Evolutionary conservation across 2,797 vertebrate genomes (phyloP).

Genomic region (Alectoris magna): DNA sequence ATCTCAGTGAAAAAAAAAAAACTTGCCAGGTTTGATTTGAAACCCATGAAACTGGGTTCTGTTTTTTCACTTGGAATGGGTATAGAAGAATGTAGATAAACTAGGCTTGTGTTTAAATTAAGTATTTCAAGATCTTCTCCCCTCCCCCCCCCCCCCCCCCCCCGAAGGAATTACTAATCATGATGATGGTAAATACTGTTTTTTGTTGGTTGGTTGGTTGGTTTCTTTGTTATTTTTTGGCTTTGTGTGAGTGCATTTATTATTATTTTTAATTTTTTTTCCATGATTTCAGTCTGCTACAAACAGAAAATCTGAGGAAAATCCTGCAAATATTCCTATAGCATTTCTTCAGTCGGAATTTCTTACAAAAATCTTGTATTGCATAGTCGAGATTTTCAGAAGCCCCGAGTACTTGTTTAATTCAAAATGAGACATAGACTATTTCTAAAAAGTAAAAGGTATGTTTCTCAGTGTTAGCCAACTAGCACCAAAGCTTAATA

Average conservation of each 20-base stretch:
- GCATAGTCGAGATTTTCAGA: not conserved
- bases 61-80: constrained; percentile 16
- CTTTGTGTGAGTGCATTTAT: no score
- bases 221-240: no score
- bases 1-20: constrained; percentile 31
- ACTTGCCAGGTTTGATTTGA: constrained; percentile 35
- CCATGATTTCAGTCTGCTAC: not conserved
- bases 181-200: not conserved
- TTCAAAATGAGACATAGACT: not conserved
- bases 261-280: not conserved
- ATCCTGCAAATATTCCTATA: not conserved
- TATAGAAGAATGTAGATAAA: constrained; percentile 40
- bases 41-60: constrained; percentile 24
- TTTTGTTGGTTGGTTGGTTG: no score
- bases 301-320: not conserved
- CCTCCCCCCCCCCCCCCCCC: no score
- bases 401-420: not conserved
- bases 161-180: not conserved
- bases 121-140: not conserved
- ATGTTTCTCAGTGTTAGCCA: not conserved
- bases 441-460: not conserved
- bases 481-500: not conserved
- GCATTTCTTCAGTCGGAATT: not conserved
- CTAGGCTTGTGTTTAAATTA: not conserved
- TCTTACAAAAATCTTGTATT: not conserved